phyloP scores from a whole-genome alignment of 37 sponge, comb jelly and placozoan species.

The Halisarca cf. caerulea region DNA sequence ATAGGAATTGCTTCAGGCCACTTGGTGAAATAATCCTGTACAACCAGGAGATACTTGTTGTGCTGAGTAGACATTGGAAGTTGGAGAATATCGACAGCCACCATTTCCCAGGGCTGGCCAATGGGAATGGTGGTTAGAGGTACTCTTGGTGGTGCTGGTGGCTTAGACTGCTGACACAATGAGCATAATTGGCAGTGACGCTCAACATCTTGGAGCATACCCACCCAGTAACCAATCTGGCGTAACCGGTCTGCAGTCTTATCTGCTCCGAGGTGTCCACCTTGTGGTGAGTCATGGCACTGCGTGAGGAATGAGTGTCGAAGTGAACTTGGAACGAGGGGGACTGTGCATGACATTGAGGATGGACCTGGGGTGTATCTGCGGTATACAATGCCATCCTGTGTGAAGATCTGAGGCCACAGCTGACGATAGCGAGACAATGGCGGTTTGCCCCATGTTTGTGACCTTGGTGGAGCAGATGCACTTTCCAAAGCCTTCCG shows the following conservation, averaged over 20 bases:
- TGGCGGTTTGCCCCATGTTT: background rate
- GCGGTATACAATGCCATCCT: conserved; percentile 2
- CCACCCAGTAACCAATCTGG: conserved; percentile 21
- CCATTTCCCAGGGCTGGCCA: conserved; percentile 17
- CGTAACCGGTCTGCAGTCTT: background rate
- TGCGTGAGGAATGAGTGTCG: background rate
- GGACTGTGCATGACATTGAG: background rate
- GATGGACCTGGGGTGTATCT: background rate
- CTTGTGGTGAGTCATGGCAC: background rate
- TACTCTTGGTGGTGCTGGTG: background rate
- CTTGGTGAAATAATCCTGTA: conserved; percentile 9
- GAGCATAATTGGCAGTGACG: background rate
- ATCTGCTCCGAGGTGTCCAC: background rate
- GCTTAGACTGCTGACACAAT: background rate
- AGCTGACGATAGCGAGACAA: background rate
- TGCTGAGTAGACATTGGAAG: background rate
- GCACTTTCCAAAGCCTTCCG: background rate
- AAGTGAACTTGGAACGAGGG: background rate
- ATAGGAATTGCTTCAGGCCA: background rate
- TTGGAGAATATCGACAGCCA: conserved; percentile 26
- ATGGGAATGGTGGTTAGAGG: background rate
- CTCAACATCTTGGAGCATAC: background rate
- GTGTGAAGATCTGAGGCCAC: background rate
- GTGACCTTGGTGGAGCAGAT: background rate
- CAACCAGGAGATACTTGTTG: conserved; percentile 15